phyloP scores from a whole-genome alignment of 2,797 vertebrate genomes.

The Pteronotus mesoamericanus region DNA sequence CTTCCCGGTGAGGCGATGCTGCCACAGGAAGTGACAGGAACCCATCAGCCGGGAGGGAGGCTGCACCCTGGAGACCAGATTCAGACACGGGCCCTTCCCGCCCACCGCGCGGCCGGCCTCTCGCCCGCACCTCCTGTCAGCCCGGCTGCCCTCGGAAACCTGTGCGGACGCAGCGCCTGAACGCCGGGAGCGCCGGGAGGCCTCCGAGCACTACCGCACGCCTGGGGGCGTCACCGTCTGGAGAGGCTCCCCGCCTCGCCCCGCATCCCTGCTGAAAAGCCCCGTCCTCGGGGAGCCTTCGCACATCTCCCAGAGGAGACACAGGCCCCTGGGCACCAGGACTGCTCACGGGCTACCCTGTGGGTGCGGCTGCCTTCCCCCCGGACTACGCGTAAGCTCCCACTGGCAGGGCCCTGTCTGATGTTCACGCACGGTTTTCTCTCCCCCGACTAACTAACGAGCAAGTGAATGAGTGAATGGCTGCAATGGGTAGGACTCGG shows the following conservation, averaged over 20 bases:
- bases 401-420: not conserved
- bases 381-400: not conserved
- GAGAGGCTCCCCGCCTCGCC: not conserved
- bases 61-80: not conserved
- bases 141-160: not conserved
- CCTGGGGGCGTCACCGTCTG: not conserved
- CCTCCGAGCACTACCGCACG: not conserved
- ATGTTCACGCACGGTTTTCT: not conserved
- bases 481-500: not conserved
- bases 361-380: not conserved
- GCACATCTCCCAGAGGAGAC: not conserved
- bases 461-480: not conserved
- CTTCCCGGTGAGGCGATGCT: not conserved
- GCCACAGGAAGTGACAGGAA: not conserved
- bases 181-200: fast-evolving
- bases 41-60: not conserved
- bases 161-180: not conserved
- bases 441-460: not conserved
- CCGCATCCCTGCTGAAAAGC: not conserved
- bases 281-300: not conserved
- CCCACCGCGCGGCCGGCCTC: not conserved
- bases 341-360: not conserved
- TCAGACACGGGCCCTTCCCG: not conserved
- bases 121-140: not conserved
- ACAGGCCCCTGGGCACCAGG: not conserved